phyloP scores from a whole-genome alignment of 2,888 invertebrate genomes.

The Opisthograptis luteolata region DNA sequence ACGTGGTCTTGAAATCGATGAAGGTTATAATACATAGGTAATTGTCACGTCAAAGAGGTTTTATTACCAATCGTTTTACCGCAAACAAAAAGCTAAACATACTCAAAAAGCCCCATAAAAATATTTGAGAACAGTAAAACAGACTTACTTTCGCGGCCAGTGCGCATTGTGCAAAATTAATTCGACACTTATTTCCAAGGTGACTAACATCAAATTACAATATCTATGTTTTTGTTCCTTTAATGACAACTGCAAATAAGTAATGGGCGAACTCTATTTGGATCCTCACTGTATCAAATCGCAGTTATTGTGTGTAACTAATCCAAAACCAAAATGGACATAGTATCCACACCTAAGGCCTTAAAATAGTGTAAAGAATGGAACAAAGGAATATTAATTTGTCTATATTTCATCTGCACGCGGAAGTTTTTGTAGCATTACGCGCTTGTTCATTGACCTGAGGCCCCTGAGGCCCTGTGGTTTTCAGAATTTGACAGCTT shows the following conservation, averaged over 20 bases:
- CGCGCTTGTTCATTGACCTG: not conserved
- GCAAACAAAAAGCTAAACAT: conserved; percentile 1
- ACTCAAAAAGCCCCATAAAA: conserved; percentile 13
- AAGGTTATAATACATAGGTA: too few relatives aligned
- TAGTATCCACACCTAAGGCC: conserved; percentile 8
- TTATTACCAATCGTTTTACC: not conserved
- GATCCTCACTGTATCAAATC: conserved; percentile 20
- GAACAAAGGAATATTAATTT: conserved; percentile 19
- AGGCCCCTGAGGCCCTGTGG: too few relatives aligned
- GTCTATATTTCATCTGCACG: conserved; percentile 7
- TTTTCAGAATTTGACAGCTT: too few relatives aligned
- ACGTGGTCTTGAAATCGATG: too few relatives aligned
- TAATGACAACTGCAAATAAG: not conserved
- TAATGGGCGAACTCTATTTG: not conserved
- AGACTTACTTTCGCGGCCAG: not conserved
- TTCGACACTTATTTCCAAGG: not conserved
- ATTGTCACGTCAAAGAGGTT: too few relatives aligned
- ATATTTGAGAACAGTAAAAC: conserved; percentile 9
- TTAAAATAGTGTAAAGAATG: conserved; percentile 17
- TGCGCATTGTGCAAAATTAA: not conserved
- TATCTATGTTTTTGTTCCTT: not conserved
- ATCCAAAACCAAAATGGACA: conserved; percentile 13
- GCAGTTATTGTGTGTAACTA: conserved; percentile 18
- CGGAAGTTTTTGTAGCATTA: conserved; percentile 1
- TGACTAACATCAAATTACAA: not conserved